Evolutionary conservation across 1,140 invertebrate genomes (phyloP).

Genomic region (Bombus superbus): DNA sequence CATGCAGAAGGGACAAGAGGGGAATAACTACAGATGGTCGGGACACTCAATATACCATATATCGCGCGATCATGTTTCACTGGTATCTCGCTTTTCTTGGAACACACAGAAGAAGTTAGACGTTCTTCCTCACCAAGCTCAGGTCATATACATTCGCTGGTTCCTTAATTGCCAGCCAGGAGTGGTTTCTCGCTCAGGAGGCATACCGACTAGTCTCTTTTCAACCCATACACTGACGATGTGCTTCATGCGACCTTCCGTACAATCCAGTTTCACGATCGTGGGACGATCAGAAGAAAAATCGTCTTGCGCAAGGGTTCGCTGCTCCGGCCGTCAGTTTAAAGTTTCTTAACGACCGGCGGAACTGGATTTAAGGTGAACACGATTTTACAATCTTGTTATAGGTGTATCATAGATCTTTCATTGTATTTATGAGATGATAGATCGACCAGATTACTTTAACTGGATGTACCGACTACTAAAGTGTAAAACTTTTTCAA

Average conservation of each 20-base stretch:
- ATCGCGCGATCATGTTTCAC: constrained; percentile 33
- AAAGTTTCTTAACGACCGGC: constrained; percentile 37
- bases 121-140: constrained; percentile 29
- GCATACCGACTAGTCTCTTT: constrained; percentile 24
- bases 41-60: constrained; percentile 26
- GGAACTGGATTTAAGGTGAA: constrained; percentile 33
- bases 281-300: constrained; percentile 36
- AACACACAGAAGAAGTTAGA: constrained; percentile 38
- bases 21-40: constrained; percentile 17
- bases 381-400: constrained; percentile 24
- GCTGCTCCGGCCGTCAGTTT: constrained; percentile 10
- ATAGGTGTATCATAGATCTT: background rate
- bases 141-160: constrained; percentile 35
- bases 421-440: background rate
- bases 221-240: background rate
- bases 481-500: background rate
- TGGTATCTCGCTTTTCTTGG: constrained; percentile 33
- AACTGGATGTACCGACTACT: background rate
- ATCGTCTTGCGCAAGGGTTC: constrained; percentile 31
- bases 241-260: constrained; percentile 24
- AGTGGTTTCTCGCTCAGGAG: constrained; percentile 22
- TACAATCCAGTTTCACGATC: constrained; percentile 41
- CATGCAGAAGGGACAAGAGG: background rate
- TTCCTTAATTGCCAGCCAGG: constrained; percentile 40
- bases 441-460: background rate